These are phyloP conservation scores for Trinorchestia longiramus DNA, from an alignment of 1,140 invertebrate species.

Conservation along the genomic window DNA sequence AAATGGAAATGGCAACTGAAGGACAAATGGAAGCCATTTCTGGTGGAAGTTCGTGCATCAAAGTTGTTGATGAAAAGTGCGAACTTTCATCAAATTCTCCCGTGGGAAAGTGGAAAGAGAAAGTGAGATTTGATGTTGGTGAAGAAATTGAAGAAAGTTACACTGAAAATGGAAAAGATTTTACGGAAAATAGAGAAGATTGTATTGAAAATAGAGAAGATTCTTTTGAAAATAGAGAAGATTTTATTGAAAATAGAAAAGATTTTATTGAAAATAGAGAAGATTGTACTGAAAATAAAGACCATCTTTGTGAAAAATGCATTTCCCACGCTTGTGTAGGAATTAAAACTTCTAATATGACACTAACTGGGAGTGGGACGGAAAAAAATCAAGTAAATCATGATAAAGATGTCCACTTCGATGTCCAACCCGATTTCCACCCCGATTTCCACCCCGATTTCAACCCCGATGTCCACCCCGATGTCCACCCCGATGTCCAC, in stretches of 20 bases:
- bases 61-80: neutral
- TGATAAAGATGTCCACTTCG: too few species aligned
- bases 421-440: too few species aligned
- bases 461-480: too few species aligned
- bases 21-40: too few species aligned
- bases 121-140: neutral
- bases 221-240: neutral
- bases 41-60: neutral
- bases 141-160: neutral
- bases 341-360: neutral
- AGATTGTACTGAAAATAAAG: neutral
- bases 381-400: too few species aligned
- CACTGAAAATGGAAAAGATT: neutral
- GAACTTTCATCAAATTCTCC: neutral
- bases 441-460: too few species aligned
- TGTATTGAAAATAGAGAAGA: neutral
- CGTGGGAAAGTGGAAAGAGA: neutral
- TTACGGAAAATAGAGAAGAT: neutral
- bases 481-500: too few species aligned
- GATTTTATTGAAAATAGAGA: neutral
- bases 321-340: neutral
- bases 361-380: too few species aligned
- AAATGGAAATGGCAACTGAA: too few species aligned
- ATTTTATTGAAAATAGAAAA: neutral
- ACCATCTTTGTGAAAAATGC: neutral